Percentiles rank a stretch among this genome's conserved stretches.
These are phyloP conservation scores for Drosophila bocqueti DNA, from an alignment of 1,140 invertebrate species.

Conservation along the genomic window DNA sequence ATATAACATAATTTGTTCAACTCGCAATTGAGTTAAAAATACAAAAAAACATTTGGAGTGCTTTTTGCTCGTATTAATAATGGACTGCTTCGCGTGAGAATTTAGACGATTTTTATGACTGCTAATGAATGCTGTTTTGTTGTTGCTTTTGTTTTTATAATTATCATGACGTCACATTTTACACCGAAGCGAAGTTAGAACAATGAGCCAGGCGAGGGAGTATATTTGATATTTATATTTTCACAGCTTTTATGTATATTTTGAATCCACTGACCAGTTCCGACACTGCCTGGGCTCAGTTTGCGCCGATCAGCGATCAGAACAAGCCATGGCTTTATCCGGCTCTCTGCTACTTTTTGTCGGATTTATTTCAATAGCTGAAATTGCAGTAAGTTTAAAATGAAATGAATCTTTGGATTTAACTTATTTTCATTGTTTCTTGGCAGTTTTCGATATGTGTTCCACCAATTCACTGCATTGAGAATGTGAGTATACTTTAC, in stretches of 20 bases:
- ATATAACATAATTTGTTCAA: not conserved
- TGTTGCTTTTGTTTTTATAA: slow-evolving; percentile 28
- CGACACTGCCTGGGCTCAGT: slow-evolving; percentile 15
- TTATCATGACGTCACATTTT: slow-evolving; percentile 57
- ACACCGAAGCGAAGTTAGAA: slow-evolving; percentile 43
- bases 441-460: slow-evolving; percentile 55
- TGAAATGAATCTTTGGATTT: not conserved
- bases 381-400: slow-evolving; percentile 5
- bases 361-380: slow-evolving; percentile 1
- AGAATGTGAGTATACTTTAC: slow-evolving; percentile 59
- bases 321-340: slow-evolving; percentile 24
- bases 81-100: slow-evolving; percentile 28
- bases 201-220: slow-evolving; percentile 28
- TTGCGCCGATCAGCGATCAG: slow-evolving; percentile 25
- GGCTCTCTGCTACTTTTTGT: slow-evolving; percentile 6
- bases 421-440: too few species aligned
- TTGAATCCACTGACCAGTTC: slow-evolving; percentile 28
- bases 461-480: slow-evolving; percentile 62
- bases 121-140: slow-evolving; percentile 1
- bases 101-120: slow-evolving; percentile 12
- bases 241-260: not conserved
- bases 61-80: not conserved
- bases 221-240: slow-evolving; percentile 38
- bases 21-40: slow-evolving; percentile 11
- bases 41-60: not conserved